Percentiles rank a stretch among this genome's conserved stretches.
These are phyloP conservation scores for Gnatocerus cornutus DNA, from an alignment of 2,888 invertebrate species.

Conservation along the genomic window DNA sequence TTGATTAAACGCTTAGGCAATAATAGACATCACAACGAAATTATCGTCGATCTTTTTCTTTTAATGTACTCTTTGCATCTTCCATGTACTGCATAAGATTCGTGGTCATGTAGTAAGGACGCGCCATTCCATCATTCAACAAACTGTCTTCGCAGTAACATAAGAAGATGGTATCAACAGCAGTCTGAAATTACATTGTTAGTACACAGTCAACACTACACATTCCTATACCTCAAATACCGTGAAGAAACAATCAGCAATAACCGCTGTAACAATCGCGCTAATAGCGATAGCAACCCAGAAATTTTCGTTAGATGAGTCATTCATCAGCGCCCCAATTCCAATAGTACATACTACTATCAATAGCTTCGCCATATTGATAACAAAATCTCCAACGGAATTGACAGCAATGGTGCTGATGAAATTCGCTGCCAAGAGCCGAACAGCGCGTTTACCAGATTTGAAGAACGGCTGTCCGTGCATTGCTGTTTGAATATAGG, in stretches of 20 bases:
- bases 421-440: conserved; percentile 44
- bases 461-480: conserved; percentile 51
- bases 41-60: conserved; percentile 14
- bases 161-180: conserved; percentile 42
- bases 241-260: conserved; percentile 47
- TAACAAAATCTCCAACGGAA: conserved; percentile 49
- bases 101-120: conserved; percentile 44
- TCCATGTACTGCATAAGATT: conserved; percentile 48
- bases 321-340: conserved; percentile 38
- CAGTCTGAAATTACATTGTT: conserved; percentile 28
- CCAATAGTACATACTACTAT: conserved; percentile 38
- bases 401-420: conserved; percentile 47
- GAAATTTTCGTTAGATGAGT: conserved; percentile 28
- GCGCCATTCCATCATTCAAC: conserved; percentile 43
- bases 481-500: conserved; percentile 55
- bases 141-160: conserved; percentile 45
- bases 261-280: conserved; percentile 37
- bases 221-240: conserved; percentile 50
- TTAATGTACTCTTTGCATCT: conserved; percentile 25
- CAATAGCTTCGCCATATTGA: conserved; percentile 46
- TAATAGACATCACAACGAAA: neutral
- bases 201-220: neutral
- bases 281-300: conserved; percentile 41
- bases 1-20: no score
- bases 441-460: conserved; percentile 52